phyloP scores from a whole-genome alignment of 2,888 invertebrate species.

The Mimumesa dahlbomi region DNA sequence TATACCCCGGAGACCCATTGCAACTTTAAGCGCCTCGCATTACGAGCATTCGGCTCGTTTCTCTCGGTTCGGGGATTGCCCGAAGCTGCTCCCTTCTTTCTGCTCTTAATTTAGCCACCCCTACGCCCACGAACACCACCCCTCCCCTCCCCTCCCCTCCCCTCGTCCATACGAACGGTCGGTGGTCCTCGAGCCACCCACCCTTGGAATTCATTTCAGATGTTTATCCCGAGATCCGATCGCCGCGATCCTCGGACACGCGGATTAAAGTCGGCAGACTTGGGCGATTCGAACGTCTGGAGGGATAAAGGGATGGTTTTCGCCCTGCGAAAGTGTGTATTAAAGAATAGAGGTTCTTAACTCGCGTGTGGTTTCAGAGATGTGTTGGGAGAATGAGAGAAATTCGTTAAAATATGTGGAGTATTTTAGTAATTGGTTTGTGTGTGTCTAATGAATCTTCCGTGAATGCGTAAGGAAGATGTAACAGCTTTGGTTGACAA shows the following conservation, averaged over 20 bases:
- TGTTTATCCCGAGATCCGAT: constrained; percentile 50
- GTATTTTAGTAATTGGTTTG: too few relatives aligned
- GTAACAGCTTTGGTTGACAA: constrained; percentile 61
- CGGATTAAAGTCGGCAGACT: constrained; percentile 33
- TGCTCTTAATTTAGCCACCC: constrained; percentile 61
- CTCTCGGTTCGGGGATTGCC: constrained; percentile 61
- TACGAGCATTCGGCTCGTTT: constrained; percentile 70
- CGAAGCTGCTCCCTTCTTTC: constrained; percentile 59
- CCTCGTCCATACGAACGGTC: too few relatives aligned
- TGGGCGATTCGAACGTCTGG: too few relatives aligned
- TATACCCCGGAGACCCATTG: constrained; percentile 72
- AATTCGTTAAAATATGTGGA: constrained; percentile 4
- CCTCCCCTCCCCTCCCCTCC: too few relatives aligned
- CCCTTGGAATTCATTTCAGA: constrained; percentile 59
- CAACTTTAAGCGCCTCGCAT: constrained; percentile 75
- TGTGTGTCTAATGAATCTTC: neutral
- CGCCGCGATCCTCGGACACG: constrained; percentile 30
- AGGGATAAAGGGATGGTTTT: too few relatives aligned
- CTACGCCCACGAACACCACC: constrained; percentile 4
- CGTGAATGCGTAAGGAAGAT: constrained; percentile 21
- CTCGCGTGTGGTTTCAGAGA: too few relatives aligned
- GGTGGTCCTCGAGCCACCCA: neutral
- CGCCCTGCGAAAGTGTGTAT: too few relatives aligned
- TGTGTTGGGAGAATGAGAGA: too few relatives aligned
- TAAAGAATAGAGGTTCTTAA: too few relatives aligned